Evolutionary conservation across 2,888 invertebrate species (phyloP), one percentile per base, ranked within the genome.

Genomic region (Acronicta psi): DNA sequence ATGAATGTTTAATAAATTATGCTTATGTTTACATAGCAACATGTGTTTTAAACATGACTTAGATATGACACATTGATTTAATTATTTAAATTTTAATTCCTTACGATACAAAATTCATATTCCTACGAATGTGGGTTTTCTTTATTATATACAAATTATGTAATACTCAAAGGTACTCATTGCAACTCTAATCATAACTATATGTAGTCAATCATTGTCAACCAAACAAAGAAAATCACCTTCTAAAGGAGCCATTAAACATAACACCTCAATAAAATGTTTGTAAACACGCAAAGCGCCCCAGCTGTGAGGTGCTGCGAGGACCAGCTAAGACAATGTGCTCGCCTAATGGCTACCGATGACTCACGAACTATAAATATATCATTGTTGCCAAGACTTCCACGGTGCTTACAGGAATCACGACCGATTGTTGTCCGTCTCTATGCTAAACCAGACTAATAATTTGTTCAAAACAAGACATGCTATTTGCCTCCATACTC

Each of bases 371-470:
- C 87, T 81, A 89, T 89, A 90, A 89, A 93, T 93, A 92, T 89
- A 92, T 93, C 91, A 91, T 89, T 92, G 90, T 89, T 80, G 74
- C 69, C 78, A 76, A 75, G 76, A 79, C 79, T 80, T 80, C 61
- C 50, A 85, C 80, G 77, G 79, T 83, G 81, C 89, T 93, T 86
- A 90, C 90, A 88, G 83, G 93, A 92, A 94, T 93, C 87, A 92
- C 87, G 85, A 89, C 78, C 84, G 63, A 90, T 94, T 93, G 91
- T 93, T 78, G 66, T 69, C 67, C 66, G n/a, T 84, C 81, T 91
- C 87, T 93, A 89, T 92, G 85, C 86, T 83, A 92, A 93, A 94
- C 94, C 94, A 94, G 90, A 93, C 85, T 93, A 90, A 93, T 94
- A 91, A 94, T 93, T 93, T 88, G 91, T 91, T 81, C 85, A 91